Base-by-base conservation (phyloP, 2,797 vertebrate species). In the Bryconaethiops microstoma region DNA sequence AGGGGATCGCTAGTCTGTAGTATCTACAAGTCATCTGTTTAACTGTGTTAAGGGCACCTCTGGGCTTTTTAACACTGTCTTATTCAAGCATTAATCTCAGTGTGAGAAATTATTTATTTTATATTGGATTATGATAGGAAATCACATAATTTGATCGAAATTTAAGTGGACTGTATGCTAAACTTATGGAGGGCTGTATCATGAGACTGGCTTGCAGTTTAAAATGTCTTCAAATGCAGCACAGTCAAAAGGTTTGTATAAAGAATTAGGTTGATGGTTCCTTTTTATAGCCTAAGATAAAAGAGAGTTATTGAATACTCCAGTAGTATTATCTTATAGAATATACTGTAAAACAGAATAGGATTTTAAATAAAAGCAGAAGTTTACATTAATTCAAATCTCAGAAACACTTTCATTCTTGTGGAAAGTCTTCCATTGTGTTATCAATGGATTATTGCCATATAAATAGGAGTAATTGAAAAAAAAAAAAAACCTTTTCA, bases 111-210 rank as follows among this genome's bases (percentile, higher is more conserved):
- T 87, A 86, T 89, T 68, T 85, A 2, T 90, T 94, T 94, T 93
- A 94, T 94, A 92, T 90, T 88, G 91, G 92, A 94, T 93, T 94
- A 93, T 92, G 92, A 4, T 19, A 89, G 90, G 92, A 92, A 93
- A 94, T 93, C 88, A 91, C 92, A 91, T 92, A 90, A 93, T 60
- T 92, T 91, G 84, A 90, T 89, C 91, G 89, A 89, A 91, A 91
- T 92, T 93, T 92, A 7, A 91, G 90, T 90, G 92, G 93, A 93
- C 92, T 94, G 92, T 93, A 92, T 91, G 78, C 21, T 17, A 72
- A 84, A 86, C 86, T 89, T 91, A 92, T 91, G 92, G 89, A 91
- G 92, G 91, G 91, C 85, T 80, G 21, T 88, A 90, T 91, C 90
- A 92, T 91, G 91, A 87, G 83, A 84, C 79, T 59, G 85, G 90